Evolutionary conservation across 2,888 invertebrate genomes (phyloP), one percentile per base, ranked within the genome.

Genomic region (Andrena trimmerana): DNA sequence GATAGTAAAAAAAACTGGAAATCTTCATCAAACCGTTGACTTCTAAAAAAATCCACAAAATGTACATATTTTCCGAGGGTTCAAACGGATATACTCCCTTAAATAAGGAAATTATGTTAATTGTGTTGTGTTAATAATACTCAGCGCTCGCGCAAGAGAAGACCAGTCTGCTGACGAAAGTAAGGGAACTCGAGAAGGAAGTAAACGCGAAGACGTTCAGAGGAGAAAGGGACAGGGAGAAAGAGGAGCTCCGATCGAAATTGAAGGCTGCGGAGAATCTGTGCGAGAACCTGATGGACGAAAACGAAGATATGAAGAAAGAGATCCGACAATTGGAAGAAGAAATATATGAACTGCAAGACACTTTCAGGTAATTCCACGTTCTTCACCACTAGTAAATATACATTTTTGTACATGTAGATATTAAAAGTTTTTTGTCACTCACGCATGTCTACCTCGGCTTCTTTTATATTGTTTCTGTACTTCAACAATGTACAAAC

Each of bases 321-420:
- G 99, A 99, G 94, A 96, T 99, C 72, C 95, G 97, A 50, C 98
- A 99, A 91, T 95, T 99, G 91, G 99, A 99, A 93, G 97, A 98
- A 86, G 99, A 99, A 95, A 99, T 99, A 94, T 99, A 99, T 92
- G 99, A 99, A 94, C 97, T 99, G 97, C 99, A 99, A 94, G 99
- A 99, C 93, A 98, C 97, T 93, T 98, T 98, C 94, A 96, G 97
- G 95, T 96, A 93, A 70, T 74, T 48, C 52, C 54, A 31, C 16
- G 54, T n/a, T 36, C 50, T 59, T 72, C 62, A 24, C 10, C 3
- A 63, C 29, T 31, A 6, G 1, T 24, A 4, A 48, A 52, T 60
- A 63, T 27, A 24, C 48, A 71, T 20, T 68, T 63, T 66, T 27
- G 8, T 76, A 73, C 29, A 16, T 29, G 36, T 24, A 66, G 8